Base-by-base conservation (phyloP, 2,797 vertebrate species). In the Crenuchus spilurus region DNA sequence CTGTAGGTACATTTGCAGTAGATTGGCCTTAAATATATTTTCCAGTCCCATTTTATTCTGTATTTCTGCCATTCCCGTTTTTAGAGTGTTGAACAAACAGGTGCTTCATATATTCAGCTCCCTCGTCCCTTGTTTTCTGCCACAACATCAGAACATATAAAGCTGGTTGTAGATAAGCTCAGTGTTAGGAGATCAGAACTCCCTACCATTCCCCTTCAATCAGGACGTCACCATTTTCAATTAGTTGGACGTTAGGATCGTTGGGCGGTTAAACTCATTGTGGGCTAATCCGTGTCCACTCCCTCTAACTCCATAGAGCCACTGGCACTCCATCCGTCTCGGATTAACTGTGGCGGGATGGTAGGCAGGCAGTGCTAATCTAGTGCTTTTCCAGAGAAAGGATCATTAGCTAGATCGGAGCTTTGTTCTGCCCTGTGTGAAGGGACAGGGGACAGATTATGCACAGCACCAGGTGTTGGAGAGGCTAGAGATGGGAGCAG, bases 391-490 rank as follows among this genome's bases (percentile, higher is more conserved):
- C 33, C 72, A 63, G 62, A 70, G n/a, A 28, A 18, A 24, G 69
- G 54, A 79, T 79, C 66, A 80, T 77, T 78, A 74, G 75, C 72
- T 64, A 60, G 61, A 78, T 76, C 72, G 22, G 39, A 61, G 22
- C 35, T 52, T 22, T 67, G 61, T 72, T 70, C 39, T 46, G 4
- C 44, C 42, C 48, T 58, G 30, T 22, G 2, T 46, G 49, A 24
- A 65, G 31, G 62, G 61, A 28, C 42, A 46, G 69, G 31, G 62
- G 61, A 28, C 42, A 46, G 69, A 68, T 74, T 77, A 78, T n/a
- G n/a, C 35, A 54, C 20, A 20, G 62, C 61, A 68, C 20, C 72
- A 74, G 57, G 77, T 81, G 68, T 70, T 76, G 65, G 30, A 39
- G 42, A 49, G 54, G 24, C 6, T 28, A 31, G 62, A 44, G 42